phyloP scores from a whole-genome alignment of 2,888 invertebrate species.

The Lasioglossum pauxillum region DNA sequence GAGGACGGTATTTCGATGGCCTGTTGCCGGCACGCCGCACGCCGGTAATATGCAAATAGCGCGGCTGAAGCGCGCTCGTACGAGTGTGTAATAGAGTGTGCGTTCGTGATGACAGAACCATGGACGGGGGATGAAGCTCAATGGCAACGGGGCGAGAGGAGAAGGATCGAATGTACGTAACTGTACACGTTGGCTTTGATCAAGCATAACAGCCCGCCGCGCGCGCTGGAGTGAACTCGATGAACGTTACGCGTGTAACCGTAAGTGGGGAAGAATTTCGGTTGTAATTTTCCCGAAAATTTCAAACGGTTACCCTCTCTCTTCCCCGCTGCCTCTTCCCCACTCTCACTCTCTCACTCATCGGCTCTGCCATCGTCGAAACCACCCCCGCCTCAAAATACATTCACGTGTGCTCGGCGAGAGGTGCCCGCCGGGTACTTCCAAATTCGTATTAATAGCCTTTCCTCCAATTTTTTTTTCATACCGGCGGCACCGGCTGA shows the following conservation, averaged over 20 bases:
- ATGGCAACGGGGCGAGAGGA: slow-evolving; percentile 42
- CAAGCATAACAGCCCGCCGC: slow-evolving; percentile 73
- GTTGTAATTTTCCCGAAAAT: slow-evolving; percentile 70
- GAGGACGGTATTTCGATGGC: slow-evolving; percentile 75
- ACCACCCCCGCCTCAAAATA: slow-evolving; percentile 8
- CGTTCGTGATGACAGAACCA: slow-evolving; percentile 67
- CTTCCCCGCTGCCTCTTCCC: background rate
- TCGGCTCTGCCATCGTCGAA: background rate
- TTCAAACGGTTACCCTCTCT: slow-evolving; percentile 44
- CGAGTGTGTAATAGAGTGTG: slow-evolving; percentile 44
- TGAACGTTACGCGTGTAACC: slow-evolving; percentile 72
- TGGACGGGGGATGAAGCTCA: slow-evolving; percentile 48
- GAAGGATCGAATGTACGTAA: slow-evolving; percentile 71
- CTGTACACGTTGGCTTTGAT: slow-evolving; percentile 76
- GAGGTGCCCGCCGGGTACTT: slow-evolving; percentile 33
- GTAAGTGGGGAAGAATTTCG: slow-evolving; percentile 71
- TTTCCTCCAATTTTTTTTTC: slow-evolving; percentile 15
- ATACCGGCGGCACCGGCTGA: background rate
- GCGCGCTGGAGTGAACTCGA: slow-evolving; percentile 66
- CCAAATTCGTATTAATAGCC: slow-evolving; percentile 47
- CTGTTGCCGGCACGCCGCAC: slow-evolving; percentile 76
- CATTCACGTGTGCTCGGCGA: slow-evolving; percentile 50
- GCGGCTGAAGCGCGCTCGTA: slow-evolving; percentile 73
- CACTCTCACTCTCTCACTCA: background rate
- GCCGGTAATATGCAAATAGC: slow-evolving; percentile 81